Evolutionary conservation across 2,888 invertebrate genomes (phyloP).

Genomic region (Pseudococcus longispinus): DNA sequence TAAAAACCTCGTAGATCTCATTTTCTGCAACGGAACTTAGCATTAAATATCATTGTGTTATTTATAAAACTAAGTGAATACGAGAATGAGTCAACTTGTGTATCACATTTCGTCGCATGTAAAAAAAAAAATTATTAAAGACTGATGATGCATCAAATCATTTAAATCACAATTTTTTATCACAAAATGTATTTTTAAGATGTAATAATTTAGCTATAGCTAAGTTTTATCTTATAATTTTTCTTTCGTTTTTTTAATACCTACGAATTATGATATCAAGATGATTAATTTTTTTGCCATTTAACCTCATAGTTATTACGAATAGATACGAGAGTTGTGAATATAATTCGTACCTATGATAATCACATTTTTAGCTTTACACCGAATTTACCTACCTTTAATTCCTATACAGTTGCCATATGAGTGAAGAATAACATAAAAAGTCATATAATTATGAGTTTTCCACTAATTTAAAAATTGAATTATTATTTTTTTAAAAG

Average conservation of each 20-base stretch:
- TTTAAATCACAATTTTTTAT: conserved; percentile 28
- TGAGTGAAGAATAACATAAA: not conserved
- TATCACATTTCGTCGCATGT: not conserved
- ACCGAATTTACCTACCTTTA: not conserved
- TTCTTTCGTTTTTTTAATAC: not conserved
- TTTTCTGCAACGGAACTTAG: conserved; percentile 21
- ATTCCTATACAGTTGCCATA: not conserved
- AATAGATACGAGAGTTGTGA: not conserved
- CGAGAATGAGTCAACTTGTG: not conserved
- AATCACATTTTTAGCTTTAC: not conserved
- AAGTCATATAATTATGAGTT: not conserved
- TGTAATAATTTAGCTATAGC: not conserved
- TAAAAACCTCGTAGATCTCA: not conserved
- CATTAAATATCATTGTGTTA: not conserved
- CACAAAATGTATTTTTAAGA: not conserved
- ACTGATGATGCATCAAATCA: not conserved
- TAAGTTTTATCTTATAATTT: not conserved
- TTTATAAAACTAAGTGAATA: not conserved
- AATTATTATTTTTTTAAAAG: not conserved
- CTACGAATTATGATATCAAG: not conserved
- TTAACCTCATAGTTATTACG: not conserved
- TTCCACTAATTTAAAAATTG: conserved; percentile 7
- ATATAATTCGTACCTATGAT: not conserved
- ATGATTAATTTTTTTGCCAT: not conserved
- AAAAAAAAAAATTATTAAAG: not conserved